Percentiles rank a stretch among this genome's conserved stretches.
These are phyloP conservation scores for Amphiprion clarkii DNA, from an alignment of 2,797 vertebrate genomes.

Conservation along the genomic window DNA sequence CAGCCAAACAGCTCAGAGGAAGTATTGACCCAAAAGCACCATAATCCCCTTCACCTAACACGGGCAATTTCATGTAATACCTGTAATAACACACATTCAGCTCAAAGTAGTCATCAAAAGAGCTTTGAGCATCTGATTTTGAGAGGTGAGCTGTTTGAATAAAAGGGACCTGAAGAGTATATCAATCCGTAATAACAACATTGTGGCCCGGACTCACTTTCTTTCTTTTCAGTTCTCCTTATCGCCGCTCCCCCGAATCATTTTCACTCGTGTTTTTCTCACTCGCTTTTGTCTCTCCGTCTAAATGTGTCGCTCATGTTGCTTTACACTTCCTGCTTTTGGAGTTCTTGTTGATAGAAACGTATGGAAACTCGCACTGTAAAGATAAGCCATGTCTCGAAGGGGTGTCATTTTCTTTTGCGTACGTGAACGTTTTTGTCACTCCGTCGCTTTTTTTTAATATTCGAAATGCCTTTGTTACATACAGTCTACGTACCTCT, in stretches of 20 bases:
- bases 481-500: background rate
- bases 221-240: constrained; percentile 52
- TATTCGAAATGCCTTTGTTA: background rate
- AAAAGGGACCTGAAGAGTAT: constrained; percentile 69
- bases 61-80: constrained; percentile 98
- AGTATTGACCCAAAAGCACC: constrained; percentile 98
- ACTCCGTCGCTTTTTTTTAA: constrained; percentile 16
- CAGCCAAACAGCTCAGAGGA: constrained; percentile 86
- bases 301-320: constrained; percentile 43
- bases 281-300: constrained; percentile 18
- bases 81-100: constrained; percentile 97
- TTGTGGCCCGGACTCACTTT: constrained; percentile 39
- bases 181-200: constrained; percentile 86
- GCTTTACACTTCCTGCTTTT: background rate
- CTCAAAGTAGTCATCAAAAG: constrained; percentile 92
- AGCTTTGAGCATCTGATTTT: constrained; percentile 89
- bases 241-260: constrained; percentile 55
- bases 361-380: background rate
- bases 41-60: constrained; percentile 95
- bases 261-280: constrained; percentile 13
- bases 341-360: constrained; percentile 29
- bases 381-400: constrained; percentile 17
- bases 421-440: background rate
- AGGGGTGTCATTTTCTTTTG: constrained; percentile 6
- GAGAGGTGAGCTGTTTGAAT: constrained; percentile 87